Conservation (phyloP, 2,113 vertebrate species). For the Cariama cristata region DNA sequence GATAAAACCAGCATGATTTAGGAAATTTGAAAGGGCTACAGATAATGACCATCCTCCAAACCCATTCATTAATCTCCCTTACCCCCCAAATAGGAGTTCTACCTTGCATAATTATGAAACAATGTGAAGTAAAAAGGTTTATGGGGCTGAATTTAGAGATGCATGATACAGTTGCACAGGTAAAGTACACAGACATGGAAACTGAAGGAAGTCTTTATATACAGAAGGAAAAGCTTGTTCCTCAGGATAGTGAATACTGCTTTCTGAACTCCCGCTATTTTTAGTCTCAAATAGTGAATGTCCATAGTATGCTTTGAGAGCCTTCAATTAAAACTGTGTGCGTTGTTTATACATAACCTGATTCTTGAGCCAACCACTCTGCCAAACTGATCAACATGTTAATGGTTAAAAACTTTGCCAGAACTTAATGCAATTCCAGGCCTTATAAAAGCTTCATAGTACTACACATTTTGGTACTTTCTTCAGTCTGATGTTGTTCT, state of each 20-base stretch:
- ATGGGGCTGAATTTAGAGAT: background rate
- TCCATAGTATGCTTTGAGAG: background rate
- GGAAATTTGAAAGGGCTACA: background rate
- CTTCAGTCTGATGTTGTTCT: too few relatives aligned
- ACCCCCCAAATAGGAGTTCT: background rate
- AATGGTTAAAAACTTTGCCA: background rate
- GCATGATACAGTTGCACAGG: background rate
- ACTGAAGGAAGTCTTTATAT: background rate
- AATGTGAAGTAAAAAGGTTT: background rate
- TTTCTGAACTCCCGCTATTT: background rate
- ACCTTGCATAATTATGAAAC: background rate
- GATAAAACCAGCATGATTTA: background rate
- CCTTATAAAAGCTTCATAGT: background rate
- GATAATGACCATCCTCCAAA: background rate
- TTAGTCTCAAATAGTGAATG: background rate
- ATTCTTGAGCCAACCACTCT: background rate
- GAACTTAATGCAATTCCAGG: background rate
- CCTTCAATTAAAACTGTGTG: background rate
- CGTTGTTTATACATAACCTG: background rate
- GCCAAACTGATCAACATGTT: background rate
- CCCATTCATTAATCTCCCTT: background rate
- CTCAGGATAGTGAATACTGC: background rate
- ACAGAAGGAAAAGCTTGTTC: background rate
- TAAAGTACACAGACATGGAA: background rate
- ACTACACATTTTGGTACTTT: background rate